A percentile compares a stretch with the other conserved stretches of the same genome.
Conservation (phyloP, 53 echinoderm and acorn worm genomes). For the Luidia sarsii region DNA sequence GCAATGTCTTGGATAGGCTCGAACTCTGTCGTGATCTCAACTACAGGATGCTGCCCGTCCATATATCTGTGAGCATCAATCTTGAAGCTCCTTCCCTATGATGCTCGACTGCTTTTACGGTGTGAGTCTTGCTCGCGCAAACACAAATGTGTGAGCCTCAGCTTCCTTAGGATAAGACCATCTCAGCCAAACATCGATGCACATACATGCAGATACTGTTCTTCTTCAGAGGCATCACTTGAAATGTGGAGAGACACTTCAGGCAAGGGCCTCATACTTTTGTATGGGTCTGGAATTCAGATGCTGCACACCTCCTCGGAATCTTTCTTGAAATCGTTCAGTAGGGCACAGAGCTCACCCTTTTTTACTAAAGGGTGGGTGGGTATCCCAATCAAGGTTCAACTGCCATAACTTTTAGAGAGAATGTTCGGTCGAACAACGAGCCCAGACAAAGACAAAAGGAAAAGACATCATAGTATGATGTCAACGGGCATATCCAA, state of each 20-base stretch:
- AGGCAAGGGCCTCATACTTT: conserved; percentile 66
- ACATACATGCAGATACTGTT: too few relatives aligned
- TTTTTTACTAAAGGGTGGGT: conserved; percentile 47
- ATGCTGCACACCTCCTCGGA: conserved; percentile 47
- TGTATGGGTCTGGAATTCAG: conserved; percentile 66
- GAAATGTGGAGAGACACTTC: conserved; percentile 77
- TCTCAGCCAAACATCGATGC: conserved; percentile 79
- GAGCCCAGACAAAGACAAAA: conserved; percentile 71
- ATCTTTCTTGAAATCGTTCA: conserved; percentile 58
- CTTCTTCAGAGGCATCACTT: conserved; percentile 85
- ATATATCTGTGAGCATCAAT: conserved; percentile 74
- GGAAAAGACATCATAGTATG: conserved; percentile 77
- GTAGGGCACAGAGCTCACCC: conserved; percentile 54
- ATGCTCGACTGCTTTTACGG: conserved; percentile 76
- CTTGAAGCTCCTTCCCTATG: conserved; percentile 64
- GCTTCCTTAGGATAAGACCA: conserved; percentile 58
- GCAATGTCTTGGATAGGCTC: conserved; percentile 60
- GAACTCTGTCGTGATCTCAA: conserved; percentile 73
- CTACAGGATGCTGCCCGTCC: conserved; percentile 80
- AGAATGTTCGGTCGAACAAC: conserved; percentile 77
- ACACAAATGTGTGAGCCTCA: conserved; percentile 69
- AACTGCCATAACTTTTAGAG: conserved; percentile 76
- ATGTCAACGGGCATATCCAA: conserved; percentile 56
- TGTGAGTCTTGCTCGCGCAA: conserved; percentile 68
- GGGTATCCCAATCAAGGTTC: conserved; percentile 69